phyloP scores from a whole-genome alignment of 2,113 vertebrate genomes.

The Sander lucioperca region DNA sequence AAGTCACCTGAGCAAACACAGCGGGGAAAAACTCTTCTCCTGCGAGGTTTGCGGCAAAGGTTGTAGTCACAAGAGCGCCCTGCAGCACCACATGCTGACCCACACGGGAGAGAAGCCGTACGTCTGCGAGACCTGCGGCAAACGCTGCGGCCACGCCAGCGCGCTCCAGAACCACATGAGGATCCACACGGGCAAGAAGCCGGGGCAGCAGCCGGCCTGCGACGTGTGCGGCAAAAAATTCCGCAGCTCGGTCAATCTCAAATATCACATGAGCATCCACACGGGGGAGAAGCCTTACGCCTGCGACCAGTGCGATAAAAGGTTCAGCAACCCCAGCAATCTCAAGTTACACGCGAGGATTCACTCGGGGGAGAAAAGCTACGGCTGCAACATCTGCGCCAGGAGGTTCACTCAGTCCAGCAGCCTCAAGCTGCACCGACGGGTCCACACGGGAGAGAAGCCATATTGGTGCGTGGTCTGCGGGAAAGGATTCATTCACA shows the following conservation, averaged over 20 bases:
- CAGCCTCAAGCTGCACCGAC: slow-evolving; percentile 67
- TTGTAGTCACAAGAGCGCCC: slow-evolving; percentile 80
- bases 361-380: slow-evolving; percentile 59
- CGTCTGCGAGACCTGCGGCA: slow-evolving; percentile 82
- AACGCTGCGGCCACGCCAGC: slow-evolving; percentile 83
- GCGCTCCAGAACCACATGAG: slow-evolving; percentile 84
- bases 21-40: slow-evolving; percentile 60
- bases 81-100: slow-evolving; percentile 83
- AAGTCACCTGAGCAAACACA: slow-evolving; percentile 48
- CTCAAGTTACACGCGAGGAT: slow-evolving; percentile 51
- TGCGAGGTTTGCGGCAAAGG: slow-evolving; percentile 84
- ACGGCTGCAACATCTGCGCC: slow-evolving; percentile 69
- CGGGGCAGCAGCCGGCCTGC: slow-evolving; percentile 74
- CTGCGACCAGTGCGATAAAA: slow-evolving; percentile 67
- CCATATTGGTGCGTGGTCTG: slow-evolving; percentile 50
- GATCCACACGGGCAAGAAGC: slow-evolving; percentile 79
- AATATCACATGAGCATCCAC: slow-evolving; percentile 83
- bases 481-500: slow-evolving; percentile 46
- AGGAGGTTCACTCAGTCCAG: slow-evolving; percentile 55
- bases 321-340: slow-evolving; percentile 71
- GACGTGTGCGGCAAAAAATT: slow-evolving; percentile 81
- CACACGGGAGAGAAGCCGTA: slow-evolving; percentile 80
- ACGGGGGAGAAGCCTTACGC: slow-evolving; percentile 78
- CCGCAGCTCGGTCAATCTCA: slow-evolving; percentile 79
- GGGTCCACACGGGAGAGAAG: slow-evolving; percentile 62